Percentiles rank a stretch among this genome's conserved stretches.
These are phyloP conservation scores for Typhlichthys eigenmanni DNA, from an alignment of 2,797 vertebrate genomes.

Conservation along the genomic window DNA sequence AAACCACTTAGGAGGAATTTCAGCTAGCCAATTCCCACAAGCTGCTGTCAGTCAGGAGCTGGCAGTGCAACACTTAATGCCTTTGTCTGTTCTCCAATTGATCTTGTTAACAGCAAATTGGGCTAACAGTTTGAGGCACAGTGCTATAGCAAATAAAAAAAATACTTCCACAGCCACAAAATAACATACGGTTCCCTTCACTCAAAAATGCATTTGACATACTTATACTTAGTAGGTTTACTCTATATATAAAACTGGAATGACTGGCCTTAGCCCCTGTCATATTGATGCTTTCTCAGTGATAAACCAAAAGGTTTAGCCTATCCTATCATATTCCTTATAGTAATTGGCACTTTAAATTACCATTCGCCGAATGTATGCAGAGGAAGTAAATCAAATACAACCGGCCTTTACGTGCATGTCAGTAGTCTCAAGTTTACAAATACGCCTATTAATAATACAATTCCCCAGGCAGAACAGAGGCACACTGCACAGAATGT, in stretches of 20 bases:
- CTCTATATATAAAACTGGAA: conserved; percentile 49
- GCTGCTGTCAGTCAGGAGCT: conserved; percentile 84
- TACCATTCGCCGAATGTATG: conserved; percentile 57
- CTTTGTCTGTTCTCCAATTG: conserved; percentile 84
- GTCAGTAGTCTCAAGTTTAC: conserved; percentile 66
- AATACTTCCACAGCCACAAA: conserved; percentile 62
- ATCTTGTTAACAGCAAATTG: conserved; percentile 87
- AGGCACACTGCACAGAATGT: conserved; percentile 50
- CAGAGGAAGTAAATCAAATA: conserved; percentile 65
- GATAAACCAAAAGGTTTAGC: conserved; percentile 60
- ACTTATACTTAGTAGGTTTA: conserved; percentile 66
- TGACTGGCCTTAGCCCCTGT: conserved; percentile 41
- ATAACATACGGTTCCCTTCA: conserved; percentile 73
- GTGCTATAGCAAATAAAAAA: conserved; percentile 70
- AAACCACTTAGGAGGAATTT: conserved; percentile 83
- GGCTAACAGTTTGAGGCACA: conserved; percentile 76
- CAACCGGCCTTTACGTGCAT: conserved; percentile 60
- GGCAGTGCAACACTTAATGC: conserved; percentile 84
- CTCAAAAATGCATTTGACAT: conserved; percentile 68
- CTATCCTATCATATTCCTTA: conserved; percentile 39
- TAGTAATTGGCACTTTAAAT: conserved; percentile 66
- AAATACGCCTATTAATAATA: conserved; percentile 75
- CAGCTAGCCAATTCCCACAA: conserved; percentile 82
- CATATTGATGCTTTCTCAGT: conserved; percentile 41
- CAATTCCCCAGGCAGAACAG: conserved; percentile 61